phyloP scores from a whole-genome alignment of 2,888 invertebrate genomes.

The Erannis defoliaria region DNA sequence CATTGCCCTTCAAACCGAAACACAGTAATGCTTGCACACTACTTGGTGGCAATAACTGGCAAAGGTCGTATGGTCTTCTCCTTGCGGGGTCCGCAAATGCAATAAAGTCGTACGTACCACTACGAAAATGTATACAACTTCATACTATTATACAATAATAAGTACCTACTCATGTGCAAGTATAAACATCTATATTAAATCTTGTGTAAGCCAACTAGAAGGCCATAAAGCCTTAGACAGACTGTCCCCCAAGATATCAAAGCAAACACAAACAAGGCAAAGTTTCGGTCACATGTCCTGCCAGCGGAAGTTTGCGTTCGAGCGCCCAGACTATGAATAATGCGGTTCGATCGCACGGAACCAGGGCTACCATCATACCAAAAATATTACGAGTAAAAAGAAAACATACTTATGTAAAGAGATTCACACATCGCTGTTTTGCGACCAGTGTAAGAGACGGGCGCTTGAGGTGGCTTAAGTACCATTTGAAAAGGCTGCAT shows the following conservation, averaged over 20 bases:
- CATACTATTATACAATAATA: too few species aligned
- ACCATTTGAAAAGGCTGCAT: too few species aligned
- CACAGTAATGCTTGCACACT: too few species aligned
- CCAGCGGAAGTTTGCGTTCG: conserved; percentile 63
- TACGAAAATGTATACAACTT: neutral
- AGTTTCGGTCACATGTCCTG: conserved; percentile 59
- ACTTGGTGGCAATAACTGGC: too few species aligned
- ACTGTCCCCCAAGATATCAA: conserved; percentile 35
- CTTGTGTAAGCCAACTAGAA: neutral
- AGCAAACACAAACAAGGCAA: conserved; percentile 46
- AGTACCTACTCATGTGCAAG: too few species aligned
- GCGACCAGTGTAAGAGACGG: too few species aligned
- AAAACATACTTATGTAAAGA: neutral
- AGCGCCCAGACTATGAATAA: conserved; percentile 65
- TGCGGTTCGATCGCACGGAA: conserved; percentile 52
- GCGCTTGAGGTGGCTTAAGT: too few species aligned
- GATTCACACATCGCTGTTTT: too few species aligned
- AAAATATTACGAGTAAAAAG: neutral
- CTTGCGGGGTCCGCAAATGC: too few species aligned
- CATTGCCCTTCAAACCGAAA: too few species aligned
- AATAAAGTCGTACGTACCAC: too few species aligned
- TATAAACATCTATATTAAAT: neutral
- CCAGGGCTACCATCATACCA: conserved; percentile 5
- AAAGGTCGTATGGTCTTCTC: too few species aligned
- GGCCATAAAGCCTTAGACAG: conserved; percentile 18